Conservation (phyloP, 2,888 invertebrate species). For the Drosophila longiperda region DNA sequence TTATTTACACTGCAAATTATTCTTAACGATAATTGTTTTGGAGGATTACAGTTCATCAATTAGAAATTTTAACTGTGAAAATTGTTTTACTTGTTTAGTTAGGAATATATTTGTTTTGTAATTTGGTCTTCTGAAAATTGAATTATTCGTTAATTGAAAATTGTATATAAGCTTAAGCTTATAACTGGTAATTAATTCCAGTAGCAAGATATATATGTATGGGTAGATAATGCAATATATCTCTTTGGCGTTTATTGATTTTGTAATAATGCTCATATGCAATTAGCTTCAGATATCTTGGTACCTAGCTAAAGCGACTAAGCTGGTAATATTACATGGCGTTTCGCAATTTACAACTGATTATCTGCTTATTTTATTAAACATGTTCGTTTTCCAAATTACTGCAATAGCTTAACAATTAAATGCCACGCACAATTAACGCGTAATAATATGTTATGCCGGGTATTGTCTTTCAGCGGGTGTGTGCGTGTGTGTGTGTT, state of each 20-base stretch:
- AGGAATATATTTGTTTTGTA: constrained; percentile 11
- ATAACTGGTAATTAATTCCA: constrained; percentile 11
- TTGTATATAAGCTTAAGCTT: background rate
- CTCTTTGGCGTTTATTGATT: constrained; percentile 37
- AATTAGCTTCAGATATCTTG: constrained; percentile 10
- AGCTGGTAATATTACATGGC: constrained; percentile 33
- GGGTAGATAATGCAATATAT: background rate
- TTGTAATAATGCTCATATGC: constrained; percentile 3
- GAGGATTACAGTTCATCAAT: background rate
- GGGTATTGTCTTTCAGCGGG: constrained; percentile 13
- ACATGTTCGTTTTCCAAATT: background rate
- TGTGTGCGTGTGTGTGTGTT: constrained; percentile 22
- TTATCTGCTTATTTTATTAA: constrained; percentile 32
- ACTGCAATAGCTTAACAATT: constrained; percentile 71
- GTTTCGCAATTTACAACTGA: constrained; percentile 30
- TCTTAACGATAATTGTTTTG: background rate
- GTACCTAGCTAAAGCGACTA: constrained; percentile 61
- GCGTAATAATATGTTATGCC: constrained; percentile 58
- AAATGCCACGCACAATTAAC: constrained; percentile 76
- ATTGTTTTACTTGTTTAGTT: constrained; percentile 3
- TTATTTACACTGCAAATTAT: background rate
- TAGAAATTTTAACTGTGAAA: background rate
- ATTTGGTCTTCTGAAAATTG: background rate
- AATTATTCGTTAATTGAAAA: constrained; percentile 4
- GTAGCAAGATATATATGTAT: background rate